Evolutionary conservation across 1,140 invertebrate species (phyloP), one percentile per base, ranked within the genome.

Genomic region (Antheraea mylitta): DNA sequence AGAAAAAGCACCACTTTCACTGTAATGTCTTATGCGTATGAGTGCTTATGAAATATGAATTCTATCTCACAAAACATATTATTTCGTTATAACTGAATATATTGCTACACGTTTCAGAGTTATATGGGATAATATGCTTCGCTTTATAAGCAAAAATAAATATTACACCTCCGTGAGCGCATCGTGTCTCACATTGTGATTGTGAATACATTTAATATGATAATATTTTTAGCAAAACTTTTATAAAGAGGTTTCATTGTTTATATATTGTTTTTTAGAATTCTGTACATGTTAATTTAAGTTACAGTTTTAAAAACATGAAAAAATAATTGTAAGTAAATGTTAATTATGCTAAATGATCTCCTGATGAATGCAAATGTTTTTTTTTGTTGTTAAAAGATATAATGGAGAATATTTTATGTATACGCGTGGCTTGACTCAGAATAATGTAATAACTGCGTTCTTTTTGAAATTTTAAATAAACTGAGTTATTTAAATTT

Each of bases 31-130:
- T 83, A 85, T 83, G 81, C 77, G 81, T 82, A 82, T 78, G 86
- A 85, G 83, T 85, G 83, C 83, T 87, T 87, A 88, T 87, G 87
- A 91, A 89, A 91, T 88, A 91, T 91, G 85, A 87, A 91, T 87
- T 86, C 84, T 83, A 88, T 90, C 80, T 90, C 80, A 77, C 82
- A 83, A 87, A 88, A 87, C 86, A 89, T 89, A 87, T 86, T 87
- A 89, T 87, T 89, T 82, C 80, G 83, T 87, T 90, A 86, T 90
- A 87, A 85, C 85, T 72, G 70, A 76, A 84, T 84, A 82, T 87
- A 88, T 85, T 80, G 81, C 79, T 81, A 79, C 77, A 80, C 76
- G 78, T 79, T 77, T 76, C 72, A 70, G 74, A 75, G 77, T 82
- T 75, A 78, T 75, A 53, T n/a, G 45, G 45, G 61, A 63, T 63